Conservation (phyloP, 2,797 vertebrate species). For the Leptatherina wallacei region DNA sequence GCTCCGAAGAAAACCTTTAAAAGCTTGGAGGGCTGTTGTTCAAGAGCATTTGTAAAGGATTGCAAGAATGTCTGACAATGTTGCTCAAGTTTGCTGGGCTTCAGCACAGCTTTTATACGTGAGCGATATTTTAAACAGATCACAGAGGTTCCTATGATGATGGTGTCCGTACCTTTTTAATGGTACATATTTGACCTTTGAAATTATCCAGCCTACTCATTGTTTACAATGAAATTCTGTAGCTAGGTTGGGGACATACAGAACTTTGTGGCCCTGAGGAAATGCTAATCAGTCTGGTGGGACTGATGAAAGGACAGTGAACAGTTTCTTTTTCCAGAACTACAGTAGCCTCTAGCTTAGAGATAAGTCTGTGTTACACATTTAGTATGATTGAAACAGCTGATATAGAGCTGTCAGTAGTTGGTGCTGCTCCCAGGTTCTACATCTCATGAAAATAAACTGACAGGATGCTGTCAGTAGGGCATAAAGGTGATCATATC, state of each 20-base stretch:
- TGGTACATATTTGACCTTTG: constrained; percentile 42
- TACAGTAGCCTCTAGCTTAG: constrained; percentile 40
- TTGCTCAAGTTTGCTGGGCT: too few relatives aligned
- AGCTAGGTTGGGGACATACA: not conserved
- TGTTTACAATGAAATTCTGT: not conserved
- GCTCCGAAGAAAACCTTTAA: too few relatives aligned
- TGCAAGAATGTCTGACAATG: not conserved
- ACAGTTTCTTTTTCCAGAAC: constrained; percentile 33
- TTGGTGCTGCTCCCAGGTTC: constrained; percentile 41
- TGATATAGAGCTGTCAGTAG: constrained; percentile 43
- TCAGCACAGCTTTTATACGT: too few relatives aligned
- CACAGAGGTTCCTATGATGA: not conserved
- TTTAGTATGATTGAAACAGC: constrained; percentile 62
- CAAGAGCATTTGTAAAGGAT: not conserved
- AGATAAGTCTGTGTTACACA: constrained; percentile 54
- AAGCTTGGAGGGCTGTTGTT: not conserved
- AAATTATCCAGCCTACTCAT: constrained; percentile 27
- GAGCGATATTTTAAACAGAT: too few relatives aligned
- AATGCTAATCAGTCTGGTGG: constrained; percentile 54
- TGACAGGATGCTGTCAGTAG: constrained; percentile 28
- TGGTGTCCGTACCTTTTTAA: constrained; percentile 5
- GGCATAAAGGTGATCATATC: constrained; percentile 33
- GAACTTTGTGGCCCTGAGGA: constrained; percentile 36
- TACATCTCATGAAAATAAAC: constrained; percentile 26
- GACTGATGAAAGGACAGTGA: constrained; percentile 41